A percentile compares a stretch with the other conserved stretches of the same genome.
Evolutionary conservation across 2,113 vertebrate genomes (phyloP).

Genomic region (Myanophis thanlyinensis): DNA sequence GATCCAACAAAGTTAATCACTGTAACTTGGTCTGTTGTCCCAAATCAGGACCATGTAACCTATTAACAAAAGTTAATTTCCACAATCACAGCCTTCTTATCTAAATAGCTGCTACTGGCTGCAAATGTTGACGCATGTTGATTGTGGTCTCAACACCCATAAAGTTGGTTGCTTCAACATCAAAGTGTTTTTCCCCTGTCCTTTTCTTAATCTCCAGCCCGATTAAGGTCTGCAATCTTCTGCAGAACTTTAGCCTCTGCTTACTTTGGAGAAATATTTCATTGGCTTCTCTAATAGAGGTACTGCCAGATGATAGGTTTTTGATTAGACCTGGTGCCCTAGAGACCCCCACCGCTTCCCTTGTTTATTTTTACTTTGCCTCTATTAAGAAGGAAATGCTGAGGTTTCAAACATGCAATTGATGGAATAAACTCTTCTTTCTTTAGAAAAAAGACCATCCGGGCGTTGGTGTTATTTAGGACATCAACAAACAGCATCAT

Average conservation of each 20-base stretch:
- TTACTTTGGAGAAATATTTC: neutral
- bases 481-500: conserved; percentile 11
- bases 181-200: neutral
- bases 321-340: neutral
- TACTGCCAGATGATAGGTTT: neutral
- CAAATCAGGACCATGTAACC: neutral
- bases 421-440: neutral
- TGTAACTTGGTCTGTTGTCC: neutral
- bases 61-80: too few species aligned
- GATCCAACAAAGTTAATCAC: neutral
- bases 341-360: neutral
- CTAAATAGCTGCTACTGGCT: neutral
- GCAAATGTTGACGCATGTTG: neutral
- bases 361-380: neutral
- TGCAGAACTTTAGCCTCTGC: neutral
- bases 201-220: neutral
- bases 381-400: neutral
- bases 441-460: neutral
- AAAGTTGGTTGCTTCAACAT: neutral
- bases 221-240: neutral
- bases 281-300: neutral
- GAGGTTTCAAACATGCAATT: neutral
- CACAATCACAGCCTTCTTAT: neutral
- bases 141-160: neutral
- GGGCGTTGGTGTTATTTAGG: neutral